Conservation (phyloP, 1,140 invertebrate species). For the Ips typographus region DNA sequence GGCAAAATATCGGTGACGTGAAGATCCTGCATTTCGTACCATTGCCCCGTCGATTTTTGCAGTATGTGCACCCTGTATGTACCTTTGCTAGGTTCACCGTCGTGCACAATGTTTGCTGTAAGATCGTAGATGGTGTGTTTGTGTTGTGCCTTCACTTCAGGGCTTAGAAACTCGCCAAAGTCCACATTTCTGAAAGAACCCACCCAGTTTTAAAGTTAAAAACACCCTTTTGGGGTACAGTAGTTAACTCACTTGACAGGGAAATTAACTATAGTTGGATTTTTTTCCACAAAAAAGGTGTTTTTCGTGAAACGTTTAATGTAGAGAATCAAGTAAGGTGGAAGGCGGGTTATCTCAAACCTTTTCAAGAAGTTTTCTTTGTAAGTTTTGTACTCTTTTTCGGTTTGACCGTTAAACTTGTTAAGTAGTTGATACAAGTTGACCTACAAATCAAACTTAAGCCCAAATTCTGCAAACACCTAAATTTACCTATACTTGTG, state of each 20-base stretch:
- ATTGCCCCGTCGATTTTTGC: conserved; percentile 86
- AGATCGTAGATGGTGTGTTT: conserved; percentile 90
- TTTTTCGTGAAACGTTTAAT: conserved; percentile 99
- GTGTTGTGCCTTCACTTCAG: conserved; percentile 78
- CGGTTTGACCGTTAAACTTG: conserved; percentile 94
- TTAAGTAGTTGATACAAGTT: conserved; percentile 90
- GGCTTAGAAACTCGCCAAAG: conserved; percentile 92
- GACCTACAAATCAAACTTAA: conserved; percentile 60
- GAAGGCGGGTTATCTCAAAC: conserved; percentile 93
- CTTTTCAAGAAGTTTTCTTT: conserved; percentile 98
- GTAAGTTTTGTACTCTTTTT: conserved; percentile 99
- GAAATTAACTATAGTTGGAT: conserved; percentile 99
- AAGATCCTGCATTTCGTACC: conserved; percentile 97
- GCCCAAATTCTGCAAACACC: neutral
- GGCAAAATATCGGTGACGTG: conserved; percentile 98
- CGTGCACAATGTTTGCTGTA: conserved; percentile 97
- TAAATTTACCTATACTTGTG: conserved; percentile 67
- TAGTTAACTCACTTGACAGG: conserved; percentile 85
- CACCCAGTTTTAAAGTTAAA: neutral
- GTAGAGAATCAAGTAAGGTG: conserved; percentile 96
- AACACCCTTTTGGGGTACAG: too few relatives aligned
- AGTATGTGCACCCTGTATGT: conserved; percentile 95
- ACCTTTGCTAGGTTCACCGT: conserved; percentile 91
- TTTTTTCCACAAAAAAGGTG: conserved; percentile 98
- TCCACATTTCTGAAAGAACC: conserved; percentile 82